Evolutionary conservation across 1,140 invertebrate genomes (phyloP), one percentile per base, ranked within the genome.

Genomic region (Choristoneura fumiferana): DNA sequence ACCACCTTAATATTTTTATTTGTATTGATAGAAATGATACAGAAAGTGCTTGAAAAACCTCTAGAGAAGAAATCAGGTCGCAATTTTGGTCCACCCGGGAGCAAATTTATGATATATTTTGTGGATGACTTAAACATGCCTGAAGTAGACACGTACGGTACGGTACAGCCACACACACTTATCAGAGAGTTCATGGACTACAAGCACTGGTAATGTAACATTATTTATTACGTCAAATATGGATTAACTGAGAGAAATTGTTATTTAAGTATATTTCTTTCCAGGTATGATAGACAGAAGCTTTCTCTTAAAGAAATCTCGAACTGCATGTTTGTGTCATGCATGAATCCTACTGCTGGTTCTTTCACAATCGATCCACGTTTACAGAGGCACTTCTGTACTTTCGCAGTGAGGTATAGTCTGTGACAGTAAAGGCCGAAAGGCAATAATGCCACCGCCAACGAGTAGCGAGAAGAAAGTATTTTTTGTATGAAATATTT

Each of bases 61-160:
- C 86, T 99, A 55, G 98, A 98, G 78, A 98, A 98, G 89, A 99
- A 99, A 87, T 96, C 97, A 0, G 97, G 97, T 0, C 92, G 95
- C 40, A 98, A 96, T 86, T 99, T 94, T 83, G 97, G 96, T 0
- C 98, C 98, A 35, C 96, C 96, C 0, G 97, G 97, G 6, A 96
- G 93, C 65, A 97, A 98, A 71, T 93, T 93, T 10, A 93, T 99
- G 76, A 94, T 99, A 59, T 99, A 98, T 84, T 99, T 98, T 78
- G 94, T 99, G 55, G 98, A 99, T 81, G 98, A 99, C 78, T 93
- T 99, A 91, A 99, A 99, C 87, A 98, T 98, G 97, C 97, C 97
- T 5, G 96, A 98, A 92, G 96, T 98, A 1, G 98, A 99, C 89
- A 92, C 92, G 56, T 99, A 98, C 76, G 97, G 96, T 43, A 99